Evolutionary conservation across 2,888 invertebrate genomes (phyloP).

Genomic region (Blastobasis adustella): DNA sequence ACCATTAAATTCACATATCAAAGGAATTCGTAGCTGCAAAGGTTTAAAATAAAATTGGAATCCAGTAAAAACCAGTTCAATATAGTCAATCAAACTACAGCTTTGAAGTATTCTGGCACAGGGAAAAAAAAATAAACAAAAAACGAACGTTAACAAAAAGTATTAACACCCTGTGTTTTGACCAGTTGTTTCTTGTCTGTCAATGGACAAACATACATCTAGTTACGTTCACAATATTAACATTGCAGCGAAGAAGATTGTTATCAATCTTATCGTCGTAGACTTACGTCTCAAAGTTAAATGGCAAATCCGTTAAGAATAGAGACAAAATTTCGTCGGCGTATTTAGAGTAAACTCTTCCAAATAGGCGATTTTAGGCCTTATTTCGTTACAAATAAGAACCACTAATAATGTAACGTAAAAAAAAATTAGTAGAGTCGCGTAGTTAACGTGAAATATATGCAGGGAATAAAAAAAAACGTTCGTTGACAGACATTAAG

Average conservation of each 20-base stretch:
- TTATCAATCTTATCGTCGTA: not conserved
- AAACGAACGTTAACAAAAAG: slow-evolving; percentile 28
- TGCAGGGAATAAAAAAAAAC: slow-evolving; percentile 49
- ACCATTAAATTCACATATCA: too few species aligned
- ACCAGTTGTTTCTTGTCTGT: slow-evolving; percentile 58
- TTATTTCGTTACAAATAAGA: not conserved
- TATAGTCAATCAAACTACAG: not conserved
- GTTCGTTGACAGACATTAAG: slow-evolving; percentile 55
- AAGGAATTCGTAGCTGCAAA: too few species aligned
- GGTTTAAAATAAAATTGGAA: too few species aligned
- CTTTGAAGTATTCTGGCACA: not conserved
- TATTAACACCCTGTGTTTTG: slow-evolving; percentile 41
- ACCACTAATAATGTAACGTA: too few species aligned
- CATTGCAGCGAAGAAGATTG: not conserved
- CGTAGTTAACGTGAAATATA: slow-evolving; percentile 58
- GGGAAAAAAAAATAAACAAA: slow-evolving; percentile 12
- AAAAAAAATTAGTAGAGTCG: slow-evolving; percentile 19
- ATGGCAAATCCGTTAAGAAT: not conserved
- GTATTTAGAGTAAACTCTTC: not conserved
- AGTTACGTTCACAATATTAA: slow-evolving; percentile 18
- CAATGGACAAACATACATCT: slow-evolving; percentile 45
- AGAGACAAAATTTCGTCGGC: not conserved
- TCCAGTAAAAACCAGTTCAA: too few species aligned
- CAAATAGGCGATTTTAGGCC: slow-evolving; percentile 3
- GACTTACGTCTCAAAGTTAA: not conserved